These are phyloP conservation scores for Synodontis membranacea DNA, from an alignment of 2,113 vertebrate genomes.

Conservation along the genomic window DNA sequence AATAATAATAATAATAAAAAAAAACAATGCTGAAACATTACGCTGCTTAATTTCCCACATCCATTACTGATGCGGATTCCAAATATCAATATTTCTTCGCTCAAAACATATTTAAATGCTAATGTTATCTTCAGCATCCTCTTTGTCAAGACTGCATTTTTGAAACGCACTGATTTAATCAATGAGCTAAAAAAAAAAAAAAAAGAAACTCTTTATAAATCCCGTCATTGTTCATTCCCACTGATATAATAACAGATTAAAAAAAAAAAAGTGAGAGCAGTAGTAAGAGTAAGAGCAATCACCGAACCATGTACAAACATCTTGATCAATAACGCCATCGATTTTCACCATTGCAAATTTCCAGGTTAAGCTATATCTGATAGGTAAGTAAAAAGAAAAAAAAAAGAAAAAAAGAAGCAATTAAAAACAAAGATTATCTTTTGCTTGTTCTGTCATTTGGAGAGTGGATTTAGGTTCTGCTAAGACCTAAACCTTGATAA, in stretches of 20 bases:
- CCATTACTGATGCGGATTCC: not conserved
- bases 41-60: not conserved
- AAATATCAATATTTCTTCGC: not conserved
- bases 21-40: not conserved
- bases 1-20: not conserved
- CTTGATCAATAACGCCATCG: not conserved
- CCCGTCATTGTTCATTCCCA: not conserved
- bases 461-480: not conserved
- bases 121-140: not conserved
- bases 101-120: not conserved
- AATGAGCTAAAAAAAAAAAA: not conserved
- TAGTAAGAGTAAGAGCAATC: not conserved
- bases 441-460: conserved; percentile 25
- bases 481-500: conserved; percentile 22
- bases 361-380: not conserved
- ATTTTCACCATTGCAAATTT: not conserved
- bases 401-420: not conserved
- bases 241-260: not conserved
- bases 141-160: not conserved
- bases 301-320: not conserved
- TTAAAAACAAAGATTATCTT: conserved; percentile 4
- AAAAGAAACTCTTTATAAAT: not conserved
- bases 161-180: not conserved
- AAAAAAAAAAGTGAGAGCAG: no score
- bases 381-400: not conserved